These are phyloP conservation scores for Phallusia fumigata DNA, from an alignment of 23 tunicate genomes.

Conservation along the genomic window DNA sequence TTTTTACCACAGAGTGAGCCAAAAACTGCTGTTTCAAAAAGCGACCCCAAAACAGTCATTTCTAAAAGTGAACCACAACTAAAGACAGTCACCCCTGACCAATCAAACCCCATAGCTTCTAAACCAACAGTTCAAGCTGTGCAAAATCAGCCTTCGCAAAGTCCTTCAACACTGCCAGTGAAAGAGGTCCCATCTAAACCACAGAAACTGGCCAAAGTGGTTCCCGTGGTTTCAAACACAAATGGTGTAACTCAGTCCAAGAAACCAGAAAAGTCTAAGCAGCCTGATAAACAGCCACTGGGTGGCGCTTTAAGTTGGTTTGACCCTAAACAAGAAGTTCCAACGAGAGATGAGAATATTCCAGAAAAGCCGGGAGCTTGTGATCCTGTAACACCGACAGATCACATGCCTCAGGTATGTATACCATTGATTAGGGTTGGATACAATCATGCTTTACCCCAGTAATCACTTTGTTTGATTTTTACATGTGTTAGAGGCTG, in stretches of 20 bases:
- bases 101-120: neutral
- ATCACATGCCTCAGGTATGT: neutral
- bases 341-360: slow-evolving; percentile 38
- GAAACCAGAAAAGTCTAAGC: neutral
- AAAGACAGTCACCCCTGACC: neutral
- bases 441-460: no score
- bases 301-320: slow-evolving; percentile 51
- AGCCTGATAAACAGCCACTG: neutral
- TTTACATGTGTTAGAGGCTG: no score
- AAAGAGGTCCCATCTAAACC: neutral
- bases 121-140: neutral
- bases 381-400: neutral
- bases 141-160: neutral
- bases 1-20: neutral
- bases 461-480: no score
- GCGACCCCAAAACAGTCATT: neutral
- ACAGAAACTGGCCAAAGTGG: neutral
- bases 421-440: no score
- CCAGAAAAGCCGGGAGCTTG: slow-evolving; percentile 41
- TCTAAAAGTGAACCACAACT: neutral
- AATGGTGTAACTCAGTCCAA: neutral
- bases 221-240: neutral
- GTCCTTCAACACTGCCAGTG: neutral
- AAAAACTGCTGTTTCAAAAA: neutral
- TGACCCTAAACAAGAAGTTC: slow-evolving; percentile 28